These are phyloP conservation scores for Bombus haemorrhoidalis DNA, from an alignment of 1,140 invertebrate species.

Conservation along the genomic window DNA sequence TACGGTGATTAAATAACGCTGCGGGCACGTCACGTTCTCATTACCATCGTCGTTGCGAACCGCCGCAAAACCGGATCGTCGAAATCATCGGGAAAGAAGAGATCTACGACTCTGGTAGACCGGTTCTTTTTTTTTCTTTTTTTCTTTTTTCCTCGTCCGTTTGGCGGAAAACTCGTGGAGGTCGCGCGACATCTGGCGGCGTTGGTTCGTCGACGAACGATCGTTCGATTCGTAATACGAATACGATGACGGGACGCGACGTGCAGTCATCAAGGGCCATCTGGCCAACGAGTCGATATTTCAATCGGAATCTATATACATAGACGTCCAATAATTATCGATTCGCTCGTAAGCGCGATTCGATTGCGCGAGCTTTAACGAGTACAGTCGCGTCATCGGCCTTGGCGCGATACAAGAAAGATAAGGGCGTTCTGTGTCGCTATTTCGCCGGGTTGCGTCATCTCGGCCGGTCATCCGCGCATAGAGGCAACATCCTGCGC, in stretches of 20 bases:
- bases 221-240: not conserved
- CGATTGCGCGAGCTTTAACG: constrained; percentile 12
- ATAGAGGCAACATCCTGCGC: not conserved
- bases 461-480: not conserved
- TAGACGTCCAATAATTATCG: constrained; percentile 39
- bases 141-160: not conserved
- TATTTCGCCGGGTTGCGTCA: constrained; percentile 19
- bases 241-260: not conserved
- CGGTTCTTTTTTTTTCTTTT: not conserved
- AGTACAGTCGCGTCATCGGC: not conserved
- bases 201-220: not conserved
- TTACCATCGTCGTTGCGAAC: no score
- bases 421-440: not conserved
- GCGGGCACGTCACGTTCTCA: no score
- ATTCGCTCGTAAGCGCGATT: constrained; percentile 34
- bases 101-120: not conserved
- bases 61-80: no score
- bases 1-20: no score
- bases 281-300: constrained; percentile 33
- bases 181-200: not conserved
- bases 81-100: no score
- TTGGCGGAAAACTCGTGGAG: not conserved
- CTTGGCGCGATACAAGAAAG: not conserved
- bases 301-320: constrained; percentile 30
- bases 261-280: not conserved